Evolutionary conservation across 2,888 invertebrate species (phyloP).

Genomic region (Tupiocoris notatus): DNA sequence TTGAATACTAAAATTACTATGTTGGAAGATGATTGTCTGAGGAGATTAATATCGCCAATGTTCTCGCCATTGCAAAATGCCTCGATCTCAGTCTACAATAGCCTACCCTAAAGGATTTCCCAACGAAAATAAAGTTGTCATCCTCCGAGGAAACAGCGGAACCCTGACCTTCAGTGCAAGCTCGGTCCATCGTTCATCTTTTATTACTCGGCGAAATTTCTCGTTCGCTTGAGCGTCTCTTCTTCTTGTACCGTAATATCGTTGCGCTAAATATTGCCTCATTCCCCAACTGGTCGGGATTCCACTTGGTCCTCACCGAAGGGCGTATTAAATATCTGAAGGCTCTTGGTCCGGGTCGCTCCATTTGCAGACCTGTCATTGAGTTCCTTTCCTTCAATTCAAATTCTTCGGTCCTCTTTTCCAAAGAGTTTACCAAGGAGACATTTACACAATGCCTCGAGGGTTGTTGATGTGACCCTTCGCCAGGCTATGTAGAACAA

Average conservation of each 20-base stretch:
- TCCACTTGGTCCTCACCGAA: background rate
- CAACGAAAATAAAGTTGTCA: background rate
- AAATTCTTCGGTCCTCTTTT: background rate
- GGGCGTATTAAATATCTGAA: background rate
- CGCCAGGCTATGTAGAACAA: too few species aligned
- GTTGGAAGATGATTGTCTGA: too few species aligned
- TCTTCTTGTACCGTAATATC: background rate
- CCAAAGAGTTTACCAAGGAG: too few species aligned
- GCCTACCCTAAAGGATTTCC: too few species aligned
- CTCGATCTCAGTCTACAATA: too few species aligned
- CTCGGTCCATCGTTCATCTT: too few species aligned
- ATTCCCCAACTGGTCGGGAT: background rate
- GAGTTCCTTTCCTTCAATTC: background rate
- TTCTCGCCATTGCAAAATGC: too few species aligned
- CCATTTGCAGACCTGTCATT: background rate
- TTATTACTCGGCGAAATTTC: background rate
- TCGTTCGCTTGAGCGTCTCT: background rate
- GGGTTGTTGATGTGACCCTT: too few species aligned
- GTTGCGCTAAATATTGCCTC: background rate
- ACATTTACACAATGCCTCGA: too few species aligned
- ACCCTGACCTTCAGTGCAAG: background rate
- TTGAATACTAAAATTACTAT: too few species aligned
- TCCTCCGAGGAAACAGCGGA: background rate
- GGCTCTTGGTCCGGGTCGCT: background rate
- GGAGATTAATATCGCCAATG: too few species aligned